These are phyloP conservation scores for Pangasius mekongensis DNA, from an alignment of 2,797 vertebrate genomes.

Conservation along the genomic window DNA sequence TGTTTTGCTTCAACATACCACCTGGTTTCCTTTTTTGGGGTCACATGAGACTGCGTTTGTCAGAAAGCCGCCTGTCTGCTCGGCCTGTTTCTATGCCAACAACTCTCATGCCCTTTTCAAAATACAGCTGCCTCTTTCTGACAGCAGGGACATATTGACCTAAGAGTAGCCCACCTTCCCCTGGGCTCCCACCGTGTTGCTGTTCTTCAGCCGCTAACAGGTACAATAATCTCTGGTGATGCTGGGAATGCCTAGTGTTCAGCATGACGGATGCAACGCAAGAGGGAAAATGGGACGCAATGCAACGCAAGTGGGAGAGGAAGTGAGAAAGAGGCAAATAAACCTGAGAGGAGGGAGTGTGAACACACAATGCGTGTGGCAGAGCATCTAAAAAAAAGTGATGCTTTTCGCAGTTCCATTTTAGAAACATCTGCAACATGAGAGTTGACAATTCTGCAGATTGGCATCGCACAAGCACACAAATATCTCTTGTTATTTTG, in stretches of 20 bases:
- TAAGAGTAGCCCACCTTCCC: constrained; percentile 43
- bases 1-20: constrained; percentile 23
- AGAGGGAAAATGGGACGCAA: constrained; percentile 9
- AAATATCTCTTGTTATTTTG: constrained; percentile 34
- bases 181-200: constrained; percentile 31
- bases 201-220: constrained; percentile 48
- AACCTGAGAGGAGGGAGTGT: constrained; percentile 33
- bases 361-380: constrained; percentile 34
- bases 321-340: constrained; percentile 30
- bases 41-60: constrained; percentile 31
- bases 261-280: constrained; percentile 2
- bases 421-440: constrained; percentile 57
- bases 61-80: constrained; percentile 24
- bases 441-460: constrained; percentile 55
- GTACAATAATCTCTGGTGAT: constrained; percentile 41
- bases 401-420: constrained; percentile 51
- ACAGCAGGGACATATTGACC: constrained; percentile 44
- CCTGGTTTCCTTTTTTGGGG: constrained; percentile 30
- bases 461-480: constrained; percentile 47
- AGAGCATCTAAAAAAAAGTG: constrained; percentile 31
- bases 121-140: constrained; percentile 39
- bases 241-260: constrained; percentile 12
- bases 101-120: constrained; percentile 48
- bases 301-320: constrained; percentile 13
- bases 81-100: constrained; percentile 40